Base-by-base conservation (phyloP, 2,888 invertebrate species). In the Eupithecia inturbata region DNA sequence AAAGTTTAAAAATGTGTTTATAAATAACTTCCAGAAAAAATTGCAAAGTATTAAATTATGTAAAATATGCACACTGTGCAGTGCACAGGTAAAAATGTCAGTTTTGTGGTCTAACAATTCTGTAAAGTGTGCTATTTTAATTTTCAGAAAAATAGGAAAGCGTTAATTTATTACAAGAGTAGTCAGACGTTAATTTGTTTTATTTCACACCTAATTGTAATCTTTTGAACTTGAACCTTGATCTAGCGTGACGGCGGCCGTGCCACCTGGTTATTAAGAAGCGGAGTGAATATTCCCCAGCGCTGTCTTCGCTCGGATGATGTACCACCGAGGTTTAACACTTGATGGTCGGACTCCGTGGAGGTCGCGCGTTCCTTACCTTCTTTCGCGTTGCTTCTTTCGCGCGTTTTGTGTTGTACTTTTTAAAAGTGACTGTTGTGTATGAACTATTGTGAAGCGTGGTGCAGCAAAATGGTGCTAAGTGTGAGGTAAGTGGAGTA, bases 401-500 rank as follows among this genome's bases (percentile, higher is more conserved):
- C 77, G 79, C 76, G 77, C 70, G 57, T 57, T 68, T 73, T 69
- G 78, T 77, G 80, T 72, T 74, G 63, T 68, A 28, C 67, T 68
- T 41, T 63, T 64, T 75, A 70, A 72, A 70, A 77, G 80, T 60
- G 53, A 80, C 82, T 22, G 83, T 81, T n/a, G 83, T 81, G 79
- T 77, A 83, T 85, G 79, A 82, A 83, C 84, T 69, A 76, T 80
- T 82, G 85, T 85, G 83, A 73, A 78, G 83, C 73, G 57, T 72
- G 75, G 77, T 85, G 83, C 74, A 75, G 79, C 80, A 94, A 91
- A 91, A 94, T 94, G 94, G 87, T 91, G 88, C 83, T 90, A 83
- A 91, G 83, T 88, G 77, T 88, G 82, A 92, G 91, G 94, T 94
- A 88, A 92, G 92, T 90, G 85, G 84, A 84, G 82, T 88, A 84